Percentiles rank a stretch among this genome's conserved stretches.
Conservation (phyloP, 2,113 vertebrate genomes). For the Plecturocebus donacophilus region DNA sequence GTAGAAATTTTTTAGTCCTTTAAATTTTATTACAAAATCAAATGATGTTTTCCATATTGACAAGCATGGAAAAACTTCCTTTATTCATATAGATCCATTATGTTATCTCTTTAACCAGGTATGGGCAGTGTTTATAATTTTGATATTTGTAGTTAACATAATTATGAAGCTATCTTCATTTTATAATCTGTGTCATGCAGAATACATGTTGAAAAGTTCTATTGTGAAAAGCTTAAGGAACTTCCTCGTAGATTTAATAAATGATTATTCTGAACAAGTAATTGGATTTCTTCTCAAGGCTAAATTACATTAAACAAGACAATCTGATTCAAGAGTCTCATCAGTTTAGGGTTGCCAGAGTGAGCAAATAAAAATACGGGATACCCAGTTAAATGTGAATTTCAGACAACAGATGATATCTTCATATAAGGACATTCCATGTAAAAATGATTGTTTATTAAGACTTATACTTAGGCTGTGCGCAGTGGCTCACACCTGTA, state of each 20-base stretch:
- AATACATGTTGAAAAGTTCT: constrained; percentile 43
- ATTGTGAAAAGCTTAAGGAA: neutral
- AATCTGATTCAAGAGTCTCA: neutral
- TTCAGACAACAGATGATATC: neutral
- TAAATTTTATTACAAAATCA: neutral
- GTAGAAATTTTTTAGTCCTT: neutral
- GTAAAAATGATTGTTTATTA: neutral
- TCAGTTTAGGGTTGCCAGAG: neutral
- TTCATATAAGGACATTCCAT: neutral
- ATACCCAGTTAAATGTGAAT: constrained; percentile 6
- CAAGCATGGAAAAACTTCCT: neutral
- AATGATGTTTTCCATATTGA: constrained; percentile 5
- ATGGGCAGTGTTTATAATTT: neutral
- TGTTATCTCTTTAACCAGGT: neutral
- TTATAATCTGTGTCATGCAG: constrained; percentile 40
- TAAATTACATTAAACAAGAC: neutral
- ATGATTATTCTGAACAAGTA: constrained; percentile 1
- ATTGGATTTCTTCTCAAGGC: constrained; percentile 36
- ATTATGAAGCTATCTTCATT: constrained; percentile 16
- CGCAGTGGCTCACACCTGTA: no score
- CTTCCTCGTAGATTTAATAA: constrained; percentile 27
- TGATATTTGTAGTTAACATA: neutral
- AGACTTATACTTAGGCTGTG: neutral
- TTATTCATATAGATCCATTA: neutral
- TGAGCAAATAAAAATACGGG: neutral